Conservation (phyloP, 2,888 invertebrate species). For the Callimorpha dominula region DNA sequence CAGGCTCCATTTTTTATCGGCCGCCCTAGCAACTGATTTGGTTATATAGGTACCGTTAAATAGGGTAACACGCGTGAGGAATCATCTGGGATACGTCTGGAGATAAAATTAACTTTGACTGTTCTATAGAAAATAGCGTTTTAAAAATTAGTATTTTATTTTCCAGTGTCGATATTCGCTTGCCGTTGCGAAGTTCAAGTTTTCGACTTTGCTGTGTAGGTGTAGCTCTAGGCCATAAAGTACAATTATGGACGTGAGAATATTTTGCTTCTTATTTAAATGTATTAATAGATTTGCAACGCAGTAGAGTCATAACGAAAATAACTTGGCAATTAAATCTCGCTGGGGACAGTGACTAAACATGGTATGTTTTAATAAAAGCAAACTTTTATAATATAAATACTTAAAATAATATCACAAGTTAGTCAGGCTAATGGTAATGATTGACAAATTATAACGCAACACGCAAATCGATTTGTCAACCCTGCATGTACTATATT, state of each 20-base stretch:
- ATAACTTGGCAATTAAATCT: background rate
- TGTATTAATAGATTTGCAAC: background rate
- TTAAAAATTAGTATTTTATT: background rate
- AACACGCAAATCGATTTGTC: background rate
- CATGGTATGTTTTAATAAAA: too few species aligned
- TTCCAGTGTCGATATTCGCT: background rate
- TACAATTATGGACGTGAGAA: background rate
- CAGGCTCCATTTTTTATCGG: conserved; percentile 82
- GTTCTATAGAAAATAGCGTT: background rate
- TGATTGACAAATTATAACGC: background rate
- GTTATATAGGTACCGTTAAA: conserved; percentile 82
- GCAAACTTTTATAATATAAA: too few species aligned
- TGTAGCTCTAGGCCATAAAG: too few species aligned
- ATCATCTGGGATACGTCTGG: conserved; percentile 53
- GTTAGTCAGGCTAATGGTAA: too few species aligned
- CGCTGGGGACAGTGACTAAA: too few species aligned
- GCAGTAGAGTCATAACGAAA: background rate
- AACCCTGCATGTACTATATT: background rate
- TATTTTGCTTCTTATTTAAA: background rate
- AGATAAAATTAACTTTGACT: conserved; percentile 48
- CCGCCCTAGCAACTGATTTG: conserved; percentile 77
- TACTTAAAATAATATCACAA: too few species aligned
- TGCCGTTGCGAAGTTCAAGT: background rate
- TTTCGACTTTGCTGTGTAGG: too few species aligned
- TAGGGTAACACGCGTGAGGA: conserved; percentile 54